Percentiles rank a stretch among this genome's conserved stretches.
Evolutionary conservation across 2,113 vertebrate species (phyloP).

Genomic region (Anhinga anhinga): DNA sequence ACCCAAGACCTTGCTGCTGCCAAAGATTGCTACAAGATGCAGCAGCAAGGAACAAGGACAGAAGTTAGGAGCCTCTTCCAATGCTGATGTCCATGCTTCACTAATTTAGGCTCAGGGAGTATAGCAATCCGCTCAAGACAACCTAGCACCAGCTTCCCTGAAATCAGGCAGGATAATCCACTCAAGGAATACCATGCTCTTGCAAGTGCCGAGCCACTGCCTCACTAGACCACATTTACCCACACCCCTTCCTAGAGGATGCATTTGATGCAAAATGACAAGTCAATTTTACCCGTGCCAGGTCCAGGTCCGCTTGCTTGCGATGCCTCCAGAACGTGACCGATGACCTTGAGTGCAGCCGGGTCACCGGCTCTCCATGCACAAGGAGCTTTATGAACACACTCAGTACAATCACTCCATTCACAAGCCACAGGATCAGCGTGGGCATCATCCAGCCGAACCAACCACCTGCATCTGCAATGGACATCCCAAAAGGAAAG

Average conservation of each 20-base stretch:
- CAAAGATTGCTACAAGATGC: not conserved
- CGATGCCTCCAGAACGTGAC: conserved; percentile 96
- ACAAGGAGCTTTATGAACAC: conserved; percentile 93
- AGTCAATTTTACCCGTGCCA: conserved; percentile 80
- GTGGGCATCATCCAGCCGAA: conserved; percentile 93
- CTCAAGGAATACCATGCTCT: not conserved
- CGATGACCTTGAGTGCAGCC: conserved; percentile 89
- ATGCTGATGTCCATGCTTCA: not conserved
- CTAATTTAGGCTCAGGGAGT: not conserved
- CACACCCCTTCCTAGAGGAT: not conserved
- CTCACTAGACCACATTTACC: not conserved
- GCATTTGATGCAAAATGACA: not conserved
- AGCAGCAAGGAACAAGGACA: not conserved
- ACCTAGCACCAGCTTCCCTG: not conserved
- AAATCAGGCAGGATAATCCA: not conserved
- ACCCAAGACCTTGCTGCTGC: not conserved
- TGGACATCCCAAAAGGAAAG: not conserved
- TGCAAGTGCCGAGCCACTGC: not conserved
- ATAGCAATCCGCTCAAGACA: not conserved
- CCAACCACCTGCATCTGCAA: conserved; percentile 79
- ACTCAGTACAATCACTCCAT: conserved; percentile 90
- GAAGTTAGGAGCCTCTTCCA: not conserved
- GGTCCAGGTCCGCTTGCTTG: conserved; percentile 92
- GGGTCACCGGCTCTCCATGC: conserved; percentile 92
- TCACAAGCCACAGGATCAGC: conserved; percentile 91